Base-by-base conservation (phyloP, 2,797 vertebrate genomes). In the Acipenser transmontanus region DNA sequence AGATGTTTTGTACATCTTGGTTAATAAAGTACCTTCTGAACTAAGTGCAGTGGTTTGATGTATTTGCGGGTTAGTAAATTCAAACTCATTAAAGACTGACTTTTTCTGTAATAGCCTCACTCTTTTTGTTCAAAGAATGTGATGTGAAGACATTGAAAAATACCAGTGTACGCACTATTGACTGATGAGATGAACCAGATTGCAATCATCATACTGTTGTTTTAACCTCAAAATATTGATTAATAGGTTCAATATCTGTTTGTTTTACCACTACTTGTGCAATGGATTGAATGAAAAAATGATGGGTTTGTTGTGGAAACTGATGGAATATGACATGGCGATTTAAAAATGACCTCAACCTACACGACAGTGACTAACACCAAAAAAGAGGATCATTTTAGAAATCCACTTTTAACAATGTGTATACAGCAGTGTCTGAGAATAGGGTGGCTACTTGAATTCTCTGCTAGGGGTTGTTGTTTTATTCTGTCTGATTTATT, bases 301-400 rank as follows among this genome's bases (percentile, higher is more conserved):
- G 34, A 67, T 10, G 9, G 13, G 14, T 51, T 13, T 67, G 48
- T 67, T 67, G 7, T 66, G 59, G 59, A 10, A 61, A 50, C 47
- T 49, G 66, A 60, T 60, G 9, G 65, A 50, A 60, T 34, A 47
- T 61, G 66, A 13, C 13, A 14, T 14, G 13, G 13, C 50, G 14
- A 50, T 61, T 12, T 59, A 50, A 61, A 67, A 67, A 67, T 70
- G 65, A 54, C 60, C 59, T 14, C 8, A 49, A 8, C 65, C 52
- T 65, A 13, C 47, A 14, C 47, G n/a, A 11, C 50, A 49, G 17
- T 61, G 50, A 64, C 8, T 34, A 61, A 49, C 49, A 61, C 48
- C 34, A 34, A 34, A 34, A 34, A 34, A 34, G 17, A 17, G 34
- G 34, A 34, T 34, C 34, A 34, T 34, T 34, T 34, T 34, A 34